Conservation (phyloP, 2,888 invertebrate genomes). For the Ochlodes sylvanus region DNA sequence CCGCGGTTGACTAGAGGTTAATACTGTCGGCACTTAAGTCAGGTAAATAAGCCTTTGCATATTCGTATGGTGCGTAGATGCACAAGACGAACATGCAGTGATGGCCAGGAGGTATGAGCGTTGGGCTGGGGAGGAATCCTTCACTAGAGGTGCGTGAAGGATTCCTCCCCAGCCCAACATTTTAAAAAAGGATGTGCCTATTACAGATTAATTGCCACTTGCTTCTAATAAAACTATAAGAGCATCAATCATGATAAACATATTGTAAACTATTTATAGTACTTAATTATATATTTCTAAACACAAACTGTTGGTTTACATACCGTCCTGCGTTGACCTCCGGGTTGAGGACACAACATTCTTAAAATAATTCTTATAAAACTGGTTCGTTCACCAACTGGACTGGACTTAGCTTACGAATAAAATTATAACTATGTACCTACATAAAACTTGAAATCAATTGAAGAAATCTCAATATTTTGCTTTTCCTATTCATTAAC, state of each 20-base stretch:
- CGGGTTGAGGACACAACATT: constrained; percentile 20
- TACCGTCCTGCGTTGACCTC: constrained; percentile 19
- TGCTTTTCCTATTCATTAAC: background rate
- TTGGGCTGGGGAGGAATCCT: no score
- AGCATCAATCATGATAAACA: no score
- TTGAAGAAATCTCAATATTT: no score
- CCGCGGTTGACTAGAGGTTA: background rate
- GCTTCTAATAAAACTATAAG: no score
- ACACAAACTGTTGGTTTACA: background rate
- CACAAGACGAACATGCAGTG: no score
- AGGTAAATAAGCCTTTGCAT: no score
- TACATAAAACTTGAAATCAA: background rate
- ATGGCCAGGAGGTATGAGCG: no score
- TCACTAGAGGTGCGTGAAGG: no score
- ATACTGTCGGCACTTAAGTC: background rate
- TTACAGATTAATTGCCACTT: no score
- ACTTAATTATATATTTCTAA: background rate
- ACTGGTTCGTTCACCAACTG: constrained; percentile 14
- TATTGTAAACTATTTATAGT: background rate
- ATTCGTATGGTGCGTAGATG: no score
- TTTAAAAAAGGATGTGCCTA: no score
- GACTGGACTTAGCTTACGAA: constrained; percentile 4
- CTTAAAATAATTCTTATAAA: constrained; percentile 28
- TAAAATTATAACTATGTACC: constrained; percentile 1
- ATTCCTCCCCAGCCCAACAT: no score